Conservation (phyloP, 1,140 invertebrate genomes). For the Solenopsis fugax region DNA sequence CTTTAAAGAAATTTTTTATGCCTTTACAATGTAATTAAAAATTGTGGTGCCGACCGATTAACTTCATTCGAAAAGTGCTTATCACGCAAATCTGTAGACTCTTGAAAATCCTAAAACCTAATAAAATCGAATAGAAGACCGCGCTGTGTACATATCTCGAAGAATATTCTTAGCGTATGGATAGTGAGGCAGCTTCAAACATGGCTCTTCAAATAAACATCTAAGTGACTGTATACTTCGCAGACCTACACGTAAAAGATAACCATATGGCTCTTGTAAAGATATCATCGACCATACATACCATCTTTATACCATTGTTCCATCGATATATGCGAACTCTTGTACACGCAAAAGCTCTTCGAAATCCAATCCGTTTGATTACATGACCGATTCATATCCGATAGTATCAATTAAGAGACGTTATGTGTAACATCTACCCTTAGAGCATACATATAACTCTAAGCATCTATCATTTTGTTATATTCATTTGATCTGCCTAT, state of each 20-base stretch:
- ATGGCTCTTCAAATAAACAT: constrained; percentile 85
- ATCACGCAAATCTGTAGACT: constrained; percentile 61
- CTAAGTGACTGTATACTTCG: constrained; percentile 82
- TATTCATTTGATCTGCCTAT: background rate
- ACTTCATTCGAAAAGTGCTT: constrained; percentile 59
- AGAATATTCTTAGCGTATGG: constrained; percentile 83
- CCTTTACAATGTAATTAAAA: background rate
- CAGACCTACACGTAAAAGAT: constrained; percentile 82
- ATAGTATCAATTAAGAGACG: background rate
- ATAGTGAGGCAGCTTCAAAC: constrained; percentile 81
- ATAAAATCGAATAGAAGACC: constrained; percentile 86
- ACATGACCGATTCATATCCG: background rate
- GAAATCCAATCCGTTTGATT: constrained; percentile 20
- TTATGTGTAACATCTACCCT: background rate
- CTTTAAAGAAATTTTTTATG: background rate
- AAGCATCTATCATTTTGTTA: background rate
- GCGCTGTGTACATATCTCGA: constrained; percentile 78
- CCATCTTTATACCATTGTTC: constrained; percentile 71
- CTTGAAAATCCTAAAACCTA: constrained; percentile 83
- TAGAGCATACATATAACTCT: too few species aligned
- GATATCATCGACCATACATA: constrained; percentile 75
- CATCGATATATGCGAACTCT: constrained; percentile 62
- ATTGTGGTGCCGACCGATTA: constrained; percentile 21
- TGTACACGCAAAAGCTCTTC: constrained; percentile 19
- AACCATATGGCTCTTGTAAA: constrained; percentile 84